Conservation (phyloP, 2,113 vertebrate genomes). For the Entomyzon cyanotis region DNA sequence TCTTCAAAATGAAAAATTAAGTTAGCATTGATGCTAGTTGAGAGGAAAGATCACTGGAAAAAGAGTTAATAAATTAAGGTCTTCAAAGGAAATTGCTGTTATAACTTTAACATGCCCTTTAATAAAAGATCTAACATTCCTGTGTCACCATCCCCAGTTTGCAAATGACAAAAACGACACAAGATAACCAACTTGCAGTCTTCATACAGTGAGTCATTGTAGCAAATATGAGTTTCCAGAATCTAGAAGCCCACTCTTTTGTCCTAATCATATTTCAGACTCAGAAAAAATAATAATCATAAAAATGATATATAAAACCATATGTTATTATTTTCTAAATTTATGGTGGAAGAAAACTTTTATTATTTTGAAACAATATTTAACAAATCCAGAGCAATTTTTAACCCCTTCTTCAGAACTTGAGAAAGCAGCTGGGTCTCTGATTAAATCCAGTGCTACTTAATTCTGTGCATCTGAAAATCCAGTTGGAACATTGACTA, state of each 20-base stretch:
- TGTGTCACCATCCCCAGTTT: neutral
- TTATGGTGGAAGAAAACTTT: neutral
- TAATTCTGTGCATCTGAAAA: neutral
- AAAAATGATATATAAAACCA: neutral
- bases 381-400: neutral
- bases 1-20: neutral
- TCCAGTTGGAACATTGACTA: neutral
- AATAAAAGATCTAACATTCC: neutral
- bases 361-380: neutral
- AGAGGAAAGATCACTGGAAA: neutral
- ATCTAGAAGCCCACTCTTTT: constrained; percentile 9
- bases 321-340: neutral
- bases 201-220: neutral
- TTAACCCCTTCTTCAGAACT: neutral
- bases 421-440: neutral
- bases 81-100: neutral
- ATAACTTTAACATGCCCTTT: neutral
- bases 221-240: neutral
- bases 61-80: neutral
- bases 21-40: neutral
- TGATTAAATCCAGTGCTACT: neutral
- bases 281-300: neutral
- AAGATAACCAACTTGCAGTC: neutral
- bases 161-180: neutral
- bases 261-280: neutral